phyloP scores from a whole-genome alignment of 2,113 vertebrate species.

The Hipposideros armiger region DNA sequence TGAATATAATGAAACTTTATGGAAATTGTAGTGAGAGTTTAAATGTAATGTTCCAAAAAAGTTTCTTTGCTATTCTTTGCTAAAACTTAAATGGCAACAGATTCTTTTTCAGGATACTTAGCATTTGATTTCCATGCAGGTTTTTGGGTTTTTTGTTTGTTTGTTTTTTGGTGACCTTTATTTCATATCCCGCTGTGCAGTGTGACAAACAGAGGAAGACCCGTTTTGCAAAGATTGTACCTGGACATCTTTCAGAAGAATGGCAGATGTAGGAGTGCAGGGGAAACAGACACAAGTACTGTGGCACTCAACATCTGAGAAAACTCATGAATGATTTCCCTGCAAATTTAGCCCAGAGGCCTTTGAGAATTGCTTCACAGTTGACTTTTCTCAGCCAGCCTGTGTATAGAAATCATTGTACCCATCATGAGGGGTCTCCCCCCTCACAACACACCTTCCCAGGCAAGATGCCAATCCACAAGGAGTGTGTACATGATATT shows the following conservation, averaged over 20 bases:
- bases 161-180: not conserved
- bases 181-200: constrained; percentile 24
- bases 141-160: not conserved
- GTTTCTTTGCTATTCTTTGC: constrained; percentile 62
- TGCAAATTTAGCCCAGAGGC: not conserved
- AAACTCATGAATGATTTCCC: constrained; percentile 27
- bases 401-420: not conserved
- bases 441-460: not conserved
- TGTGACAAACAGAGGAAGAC: not conserved
- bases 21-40: constrained; percentile 18
- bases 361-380: not conserved
- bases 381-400: not conserved
- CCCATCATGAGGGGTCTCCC: not conserved
- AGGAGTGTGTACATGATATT: not conserved
- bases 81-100: constrained; percentile 47
- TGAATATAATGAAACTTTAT: constrained; percentile 42
- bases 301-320: not conserved
- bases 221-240: not conserved
- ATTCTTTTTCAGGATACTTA: constrained; percentile 50
- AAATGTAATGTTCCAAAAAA: constrained; percentile 1
- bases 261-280: not conserved
- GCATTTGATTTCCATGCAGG: constrained; percentile 37
- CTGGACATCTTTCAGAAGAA: constrained; percentile 40
- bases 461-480: not conserved
- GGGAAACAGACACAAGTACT: not conserved